Conservation (phyloP, 2,797 vertebrate species). For the Sarcophilus harrisii region DNA sequence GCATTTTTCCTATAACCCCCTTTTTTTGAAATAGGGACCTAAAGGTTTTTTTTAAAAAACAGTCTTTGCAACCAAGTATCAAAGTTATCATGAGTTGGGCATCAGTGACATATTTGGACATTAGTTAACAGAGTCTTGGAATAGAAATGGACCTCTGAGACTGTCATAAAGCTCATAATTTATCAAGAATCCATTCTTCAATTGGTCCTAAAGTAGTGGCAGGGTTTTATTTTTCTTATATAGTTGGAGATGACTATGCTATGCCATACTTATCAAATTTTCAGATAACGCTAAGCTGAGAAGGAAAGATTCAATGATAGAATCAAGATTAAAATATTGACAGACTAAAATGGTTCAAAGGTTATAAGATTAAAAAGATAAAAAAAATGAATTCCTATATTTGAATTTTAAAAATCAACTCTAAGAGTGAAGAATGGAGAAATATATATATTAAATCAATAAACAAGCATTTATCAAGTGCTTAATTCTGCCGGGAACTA, state of each 20-base stretch:
- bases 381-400: neutral
- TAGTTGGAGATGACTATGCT: neutral
- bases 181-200: neutral
- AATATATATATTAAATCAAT: neutral
- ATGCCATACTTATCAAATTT: neutral
- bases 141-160: neutral
- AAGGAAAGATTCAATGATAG: neutral
- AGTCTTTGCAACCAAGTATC: neutral
- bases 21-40: neutral
- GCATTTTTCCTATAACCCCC: neutral
- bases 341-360: neutral
- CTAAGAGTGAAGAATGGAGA: neutral
- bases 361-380: neutral
- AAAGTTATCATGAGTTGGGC: neutral
- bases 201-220: neutral
- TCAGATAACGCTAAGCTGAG: neutral
- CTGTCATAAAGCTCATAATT: neutral
- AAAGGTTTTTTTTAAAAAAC: neutral
- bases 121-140: neutral
- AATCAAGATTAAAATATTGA: neutral
- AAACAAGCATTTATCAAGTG: neutral
- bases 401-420: neutral
- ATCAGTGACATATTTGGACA: neutral
- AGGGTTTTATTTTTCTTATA: neutral
- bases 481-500: neutral